Percentiles rank a stretch among this genome's conserved stretches.
Conservation (phyloP, 2,113 vertebrate species). For the Lanius ludovicianus region DNA sequence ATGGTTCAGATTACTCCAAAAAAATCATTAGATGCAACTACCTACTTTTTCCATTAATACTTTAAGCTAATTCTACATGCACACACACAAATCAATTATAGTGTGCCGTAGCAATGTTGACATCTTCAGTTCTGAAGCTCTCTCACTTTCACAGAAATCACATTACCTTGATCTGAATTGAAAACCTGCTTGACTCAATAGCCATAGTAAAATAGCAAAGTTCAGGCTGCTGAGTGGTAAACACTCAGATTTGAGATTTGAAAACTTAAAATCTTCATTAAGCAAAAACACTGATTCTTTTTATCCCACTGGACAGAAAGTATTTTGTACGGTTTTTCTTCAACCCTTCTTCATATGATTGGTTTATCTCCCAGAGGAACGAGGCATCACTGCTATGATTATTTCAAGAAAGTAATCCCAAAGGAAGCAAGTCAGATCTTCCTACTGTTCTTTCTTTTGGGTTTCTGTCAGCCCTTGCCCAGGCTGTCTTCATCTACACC, state of each 20-base stretch:
- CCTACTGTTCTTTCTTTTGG: neutral
- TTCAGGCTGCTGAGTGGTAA: neutral
- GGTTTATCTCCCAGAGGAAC: neutral
- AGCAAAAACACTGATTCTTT: neutral
- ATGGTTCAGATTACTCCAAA: constrained; percentile 84
- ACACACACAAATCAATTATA: neutral
- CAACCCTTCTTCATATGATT: neutral
- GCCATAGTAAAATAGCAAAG: neutral
- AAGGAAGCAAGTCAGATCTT: neutral
- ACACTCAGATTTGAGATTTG: neutral
- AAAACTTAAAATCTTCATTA: constrained; percentile 11
- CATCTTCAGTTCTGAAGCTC: neutral
- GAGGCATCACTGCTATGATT: neutral
- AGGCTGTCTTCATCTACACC: neutral
- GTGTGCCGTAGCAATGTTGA: neutral
- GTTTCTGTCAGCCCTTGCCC: neutral
- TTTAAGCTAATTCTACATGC: constrained; percentile 69
- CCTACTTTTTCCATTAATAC: constrained; percentile 73
- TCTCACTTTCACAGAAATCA: neutral
- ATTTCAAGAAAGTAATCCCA: neutral
- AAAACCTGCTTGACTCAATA: neutral
- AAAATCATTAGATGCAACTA: constrained; percentile 71
- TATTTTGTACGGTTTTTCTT: neutral
- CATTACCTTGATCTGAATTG: neutral
- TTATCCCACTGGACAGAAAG: neutral